Evolutionary conservation across 2,113 vertebrate genomes (phyloP), one percentile per base, ranked within the genome.

Genomic region (Uria lomvia): DNA sequence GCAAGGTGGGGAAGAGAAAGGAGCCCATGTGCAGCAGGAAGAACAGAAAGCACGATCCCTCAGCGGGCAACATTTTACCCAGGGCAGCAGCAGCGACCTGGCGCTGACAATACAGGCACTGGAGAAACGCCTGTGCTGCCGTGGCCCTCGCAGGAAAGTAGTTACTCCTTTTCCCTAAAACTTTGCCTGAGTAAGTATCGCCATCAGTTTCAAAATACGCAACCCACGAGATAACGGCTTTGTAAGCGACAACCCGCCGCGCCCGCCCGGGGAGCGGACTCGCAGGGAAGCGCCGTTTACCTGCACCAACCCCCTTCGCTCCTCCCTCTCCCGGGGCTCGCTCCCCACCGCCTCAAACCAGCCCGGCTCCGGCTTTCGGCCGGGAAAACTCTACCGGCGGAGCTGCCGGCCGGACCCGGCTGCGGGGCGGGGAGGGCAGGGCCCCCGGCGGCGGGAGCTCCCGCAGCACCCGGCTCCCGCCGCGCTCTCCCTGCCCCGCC

Each of bases 61-160:
- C 42, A 4, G 58, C 77, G 11, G 43, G 70, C 67, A 59, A 8
- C 12, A 22, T 13, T 43, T 34, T 30, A 12, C 2, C 16, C 45
- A 1, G 50, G 63, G 45, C 82, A 72, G 76, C 30, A 3, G 45
- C 58, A 43, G 47, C 8, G 32, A n/a, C 59, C 72, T 1, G 26
- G 42, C 27, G 1, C 52, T 1, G 32, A 1, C 3, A 29, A 24
- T 0, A 19, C 22, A 47, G 92, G 3, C 11, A 8, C 27, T 2
- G 42, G 15, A 71, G 67, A 24, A n/a, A 38, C 1, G 15, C 36
- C 32, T 1, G 12, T 6, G 12, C 42, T 60, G 74, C 58, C 67
- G 29, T 2, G 22, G 52, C 32, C 73, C 45, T 15, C 21, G 34
- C 80, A 18, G 56, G 43, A 29, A 59, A 67, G 47, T 5, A 52